Conservation (phyloP, 92 coral and sea anemone genomes). For the Bergia puertoricense region DNA sequence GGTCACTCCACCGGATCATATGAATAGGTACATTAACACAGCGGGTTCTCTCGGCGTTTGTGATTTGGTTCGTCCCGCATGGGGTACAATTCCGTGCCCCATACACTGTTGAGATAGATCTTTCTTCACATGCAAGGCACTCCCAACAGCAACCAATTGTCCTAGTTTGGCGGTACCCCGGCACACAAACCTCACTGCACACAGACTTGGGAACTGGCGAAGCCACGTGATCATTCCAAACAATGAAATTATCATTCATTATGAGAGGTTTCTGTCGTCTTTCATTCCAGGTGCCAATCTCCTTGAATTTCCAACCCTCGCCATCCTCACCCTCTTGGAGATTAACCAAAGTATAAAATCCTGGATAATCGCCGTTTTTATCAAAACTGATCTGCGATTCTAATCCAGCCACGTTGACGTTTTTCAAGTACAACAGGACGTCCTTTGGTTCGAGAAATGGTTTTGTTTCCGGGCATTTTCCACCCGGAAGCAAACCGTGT, state of each 20-base stretch:
- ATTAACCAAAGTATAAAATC: slow-evolving; percentile 69
- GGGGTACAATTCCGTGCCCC: slow-evolving; percentile 71
- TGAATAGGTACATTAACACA: slow-evolving; percentile 68
- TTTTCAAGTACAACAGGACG: slow-evolving; percentile 57
- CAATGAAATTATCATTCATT: slow-evolving; percentile 37
- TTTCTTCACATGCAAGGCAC: slow-evolving; percentile 64
- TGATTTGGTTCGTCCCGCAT: slow-evolving; percentile 63
- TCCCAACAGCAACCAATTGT: slow-evolving; percentile 80
- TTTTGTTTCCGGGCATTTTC: slow-evolving; percentile 55
- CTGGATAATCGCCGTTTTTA: slow-evolving; percentile 70
- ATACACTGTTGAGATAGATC: slow-evolving; percentile 46
- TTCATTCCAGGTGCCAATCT: slow-evolving; percentile 74
- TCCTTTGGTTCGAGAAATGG: slow-evolving; percentile 59
- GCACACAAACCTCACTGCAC: slow-evolving; percentile 67
- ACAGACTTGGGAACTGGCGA: slow-evolving; percentile 72
- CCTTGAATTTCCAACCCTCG: slow-evolving; percentile 54
- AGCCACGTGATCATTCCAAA: slow-evolving; percentile 61
- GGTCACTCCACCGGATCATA: slow-evolving; percentile 59
- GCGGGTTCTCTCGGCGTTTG: slow-evolving; percentile 55
- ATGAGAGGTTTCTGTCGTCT: slow-evolving; percentile 33
- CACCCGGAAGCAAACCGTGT: slow-evolving; percentile 29
- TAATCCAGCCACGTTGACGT: slow-evolving; percentile 53
- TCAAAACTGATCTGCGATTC: slow-evolving; percentile 61
- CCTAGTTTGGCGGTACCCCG: slow-evolving; percentile 77
- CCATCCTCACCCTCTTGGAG: slow-evolving; percentile 51